Evolutionary conservation across 2,797 vertebrate genomes (phyloP), one percentile per base, ranked within the genome.

Genomic region (Gymnopithys bicolor): DNA sequence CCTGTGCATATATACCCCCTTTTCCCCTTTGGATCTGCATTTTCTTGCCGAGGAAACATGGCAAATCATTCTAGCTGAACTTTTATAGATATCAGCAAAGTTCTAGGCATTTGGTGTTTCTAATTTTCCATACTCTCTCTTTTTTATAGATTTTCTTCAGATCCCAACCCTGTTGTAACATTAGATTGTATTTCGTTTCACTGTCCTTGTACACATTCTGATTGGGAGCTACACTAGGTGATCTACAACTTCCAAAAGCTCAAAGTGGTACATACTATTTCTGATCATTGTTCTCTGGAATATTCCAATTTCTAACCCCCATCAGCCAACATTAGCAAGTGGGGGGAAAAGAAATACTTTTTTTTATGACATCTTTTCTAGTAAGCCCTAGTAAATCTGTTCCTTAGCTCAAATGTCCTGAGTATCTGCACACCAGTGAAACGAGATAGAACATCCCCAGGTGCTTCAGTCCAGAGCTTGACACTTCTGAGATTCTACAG

Each of bases 221-320:
- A 46, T 30, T 53, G 32, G 15, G 25, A 70, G 55, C 51, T 81
- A 33, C 37, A 18, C 10, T 13, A 62, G 11, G 8, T 30, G 7
- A 68, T 76, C 52, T 68, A 35, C 32, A 22, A 33, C 9, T 25
- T 63, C 53, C 27, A 75, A 73, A 87, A 48, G 6, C 37, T n/a
- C 13, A 17, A 70, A 86, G 33, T 0, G 1, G 4, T 32, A 23
- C 7, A 30, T 60, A 22, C 0, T 0, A 70, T 66, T 89, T 82
- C 48, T 77, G 78, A 37, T 19, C n/a, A 53, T 13, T 1, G 0
- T 22, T 35, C n/a, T 12, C 13, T 82, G 59, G n/a, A 89, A 76
- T 73, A 60, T 8, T 12, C 6, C 25, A 19, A 1, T 35, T 87
- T 73, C 55, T 73, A n/a, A 46, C 21, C 11, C 9, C 3, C 27